Evolutionary conservation across 2,797 vertebrate species (phyloP), one percentile per base, ranked within the genome.

Genomic region (Acropternis orthonyx): DNA sequence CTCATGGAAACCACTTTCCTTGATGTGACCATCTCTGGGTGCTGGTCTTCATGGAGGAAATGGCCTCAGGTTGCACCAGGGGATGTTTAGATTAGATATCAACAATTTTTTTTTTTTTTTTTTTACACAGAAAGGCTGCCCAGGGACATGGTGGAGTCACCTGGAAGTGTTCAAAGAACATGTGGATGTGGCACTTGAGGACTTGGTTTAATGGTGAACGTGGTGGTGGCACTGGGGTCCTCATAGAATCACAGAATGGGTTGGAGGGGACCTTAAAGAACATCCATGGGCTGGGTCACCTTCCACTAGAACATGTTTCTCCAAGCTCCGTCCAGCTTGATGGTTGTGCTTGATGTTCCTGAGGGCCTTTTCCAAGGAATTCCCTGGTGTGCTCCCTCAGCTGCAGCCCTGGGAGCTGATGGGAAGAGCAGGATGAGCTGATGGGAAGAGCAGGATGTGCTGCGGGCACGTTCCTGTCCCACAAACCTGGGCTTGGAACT

Each of bases 361-460:
- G 27, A 12, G 19, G 58, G 28, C 26, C 44, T 59, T 52, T 19
- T 34, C n/a, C 39, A 54, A 10, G n/a, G 37, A 20, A 20, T 2
- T 9, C 58, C 44, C 10, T 18, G 43, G 43, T 18, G 5, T n/a
- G 41, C 15, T 23, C 67, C 21, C 32, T 78, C 41, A 24, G 92
- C 82, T 30, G 43, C 65, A 65, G 93, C 19, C 34, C 0, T 3
- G 34, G 2, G 76, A 73, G 96, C 51, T 15, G 89, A 93, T 49
- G 89, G 28, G 74, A 78, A 90, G 94, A 13, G 89, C 92, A 62
- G 59, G 58, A 36, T 52, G 95, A 55, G 91, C 95, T 73, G 7
- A 93, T 49, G 89, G 28, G 74, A 78, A 90, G 94, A 13, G 89
- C 92, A 62, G 59, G 58, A 36, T 52, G 95, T 58, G 91, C 95